Base-by-base conservation (phyloP, 1,140 invertebrate genomes). In the Drosophila mauritiana region DNA sequence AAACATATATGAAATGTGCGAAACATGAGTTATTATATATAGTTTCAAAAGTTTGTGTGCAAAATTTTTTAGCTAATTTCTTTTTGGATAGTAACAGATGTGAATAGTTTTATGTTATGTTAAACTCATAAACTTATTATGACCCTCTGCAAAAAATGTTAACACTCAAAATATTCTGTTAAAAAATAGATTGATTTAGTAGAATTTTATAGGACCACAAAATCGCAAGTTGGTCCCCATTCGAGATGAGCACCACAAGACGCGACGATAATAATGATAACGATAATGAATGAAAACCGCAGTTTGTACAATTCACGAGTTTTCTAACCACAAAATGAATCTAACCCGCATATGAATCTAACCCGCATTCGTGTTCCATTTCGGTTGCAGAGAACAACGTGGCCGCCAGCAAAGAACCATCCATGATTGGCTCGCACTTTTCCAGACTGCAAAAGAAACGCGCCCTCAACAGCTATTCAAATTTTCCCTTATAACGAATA, bases 401-500 rank as follows among this genome's bases (percentile, higher is more conserved):
- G 58, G 46, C 31, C 51, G 63, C 27, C 20, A 65, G 42, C 57
- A 65, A 86, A 78, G 49, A 56, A 67, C 40, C 63, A 65, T 84
- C 83, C 64, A 88, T 88, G 83, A 72, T 76, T 68, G 80, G 69
- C 51, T 65, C 73, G 40, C 65, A 55, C 46, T 57, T 54, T 55
- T 63, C 48, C 17, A 67, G 62, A 75, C 37, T 62, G 61, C 63
- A 68, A 73, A 64, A 59, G 56, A 70, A 73, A 70, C 78, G 83
- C 68, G 63, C 73, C 64, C 46, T 49, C 42, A 80, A 56, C 45
- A 67, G 74, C 74, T 76, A 64, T 27, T 75, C 80, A 42, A 89
- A 83, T 43, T 89, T 89, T 40, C 84, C 84, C 7, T 89, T 89
- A 89, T 89, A 89, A 89, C 84, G 68, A 72, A 67, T 74, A 55